Base-by-base conservation (phyloP, 2,113 vertebrate species). In the Alosa alosa region DNA sequence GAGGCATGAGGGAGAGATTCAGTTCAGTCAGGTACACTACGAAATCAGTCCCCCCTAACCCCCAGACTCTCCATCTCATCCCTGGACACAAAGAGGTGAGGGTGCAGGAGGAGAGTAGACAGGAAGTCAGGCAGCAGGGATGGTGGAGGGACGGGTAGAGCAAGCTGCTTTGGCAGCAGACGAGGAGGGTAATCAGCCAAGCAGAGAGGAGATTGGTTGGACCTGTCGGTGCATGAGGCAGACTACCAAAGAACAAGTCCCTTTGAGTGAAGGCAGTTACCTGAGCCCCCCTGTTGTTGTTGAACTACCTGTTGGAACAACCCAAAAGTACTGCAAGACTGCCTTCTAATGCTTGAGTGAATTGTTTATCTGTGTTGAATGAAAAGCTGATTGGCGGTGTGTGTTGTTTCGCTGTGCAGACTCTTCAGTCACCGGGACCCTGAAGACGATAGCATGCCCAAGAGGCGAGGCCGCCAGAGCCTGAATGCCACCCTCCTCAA, bases 401-500 rank as follows among this genome's bases (percentile, higher is more conserved):
- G 18, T 64, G 60, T 64, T 47, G 25, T 18, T 55, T 57, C 55
- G 18, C 83, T 84, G 90, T 47, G 31, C 75, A 99, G 98, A 85
- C 95, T 99, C 91, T 99, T 99, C 93, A 99, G 98, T 91, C 97
- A 97, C 91, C 95, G 96, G 94, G 98, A 99, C 91, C 93, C 96
- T 44, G 98, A 99, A 90, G 98, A 99, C 18, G 98, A 99, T 91
- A 97, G 97, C 84, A 95, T 97, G 89, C 96, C 98, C 86, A 99
- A 88, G 46, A 89, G 98, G 91, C 96, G 98, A 92, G 98, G 98
- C 90, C 96, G 98, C 91, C 97, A 98, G 94, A 96, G 98, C 90
- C 95, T 96, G 4, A 99, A 99, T 84, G 97, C 98, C 91, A 99
- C 99, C 89, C 98, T 99, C 91, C 97, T 99, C 84, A 99, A 99